A percentile compares a stretch with the other conserved stretches of the same genome.
Conservation (phyloP, 2,797 vertebrate genomes). For the Scyliorhinus canicula region DNA sequence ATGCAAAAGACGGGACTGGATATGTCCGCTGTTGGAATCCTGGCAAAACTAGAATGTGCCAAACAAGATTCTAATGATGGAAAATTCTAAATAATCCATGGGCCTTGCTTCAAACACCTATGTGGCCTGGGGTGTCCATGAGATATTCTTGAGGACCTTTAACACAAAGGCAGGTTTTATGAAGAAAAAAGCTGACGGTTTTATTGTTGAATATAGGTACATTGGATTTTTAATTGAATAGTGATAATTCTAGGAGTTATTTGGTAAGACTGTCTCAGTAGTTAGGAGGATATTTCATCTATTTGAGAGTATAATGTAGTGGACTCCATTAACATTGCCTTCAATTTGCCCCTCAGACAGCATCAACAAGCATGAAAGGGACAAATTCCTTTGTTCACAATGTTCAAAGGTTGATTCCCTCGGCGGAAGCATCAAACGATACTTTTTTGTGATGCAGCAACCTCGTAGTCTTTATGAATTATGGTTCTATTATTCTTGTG, state of each 20-base stretch:
- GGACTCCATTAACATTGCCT: not conserved
- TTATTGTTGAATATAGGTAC: constrained; percentile 20
- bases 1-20: not conserved
- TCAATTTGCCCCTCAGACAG: not conserved
- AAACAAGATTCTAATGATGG: not conserved
- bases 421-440: not conserved
- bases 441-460: not conserved
- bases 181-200: not conserved
- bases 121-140: not conserved
- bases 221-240: constrained; percentile 31
- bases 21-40: not conserved
- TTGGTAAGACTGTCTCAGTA: constrained; percentile 11
- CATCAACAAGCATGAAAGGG: not conserved
- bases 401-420: not conserved
- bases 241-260: constrained; percentile 19
- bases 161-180: not conserved
- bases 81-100: not conserved
- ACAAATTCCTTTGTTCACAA: not conserved
- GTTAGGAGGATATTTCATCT: constrained; percentile 24
- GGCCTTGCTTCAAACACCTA: not conserved
- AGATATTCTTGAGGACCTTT: not conserved
- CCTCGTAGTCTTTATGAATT: not conserved
- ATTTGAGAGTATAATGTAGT: not conserved
- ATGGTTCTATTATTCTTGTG: not conserved
- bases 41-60: not conserved